A percentile compares a stretch with the other conserved stretches of the same genome.
Evolutionary conservation across 2,797 vertebrate genomes (phyloP).

Genomic region (Lagorchestes hirsutus): DNA sequence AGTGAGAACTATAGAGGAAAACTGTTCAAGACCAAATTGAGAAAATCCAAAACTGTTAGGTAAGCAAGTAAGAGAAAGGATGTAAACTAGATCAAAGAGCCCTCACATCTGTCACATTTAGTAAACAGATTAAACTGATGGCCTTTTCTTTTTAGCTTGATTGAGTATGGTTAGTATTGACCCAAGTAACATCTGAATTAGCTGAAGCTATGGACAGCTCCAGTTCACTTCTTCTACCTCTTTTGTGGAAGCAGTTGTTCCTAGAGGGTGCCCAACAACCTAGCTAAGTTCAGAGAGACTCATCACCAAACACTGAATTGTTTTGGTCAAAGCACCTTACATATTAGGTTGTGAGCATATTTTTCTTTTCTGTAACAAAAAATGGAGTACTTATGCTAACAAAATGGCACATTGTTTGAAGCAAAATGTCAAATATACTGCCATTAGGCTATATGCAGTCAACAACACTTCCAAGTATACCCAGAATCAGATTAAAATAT

Average conservation of each 20-base stretch:
- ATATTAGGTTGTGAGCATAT: neutral
- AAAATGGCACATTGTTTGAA: neutral
- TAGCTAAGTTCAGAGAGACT: neutral
- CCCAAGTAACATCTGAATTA: neutral
- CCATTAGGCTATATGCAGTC: too few relatives aligned
- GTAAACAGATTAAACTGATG: neutral
- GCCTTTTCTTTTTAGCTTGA: neutral
- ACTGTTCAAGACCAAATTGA: neutral
- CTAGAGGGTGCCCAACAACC: neutral
- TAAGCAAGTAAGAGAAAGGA: neutral
- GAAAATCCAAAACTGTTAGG: neutral
- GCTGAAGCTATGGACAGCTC: neutral
- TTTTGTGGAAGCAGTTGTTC: neutral
- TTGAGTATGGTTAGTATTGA: neutral
- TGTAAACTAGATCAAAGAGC: neutral
- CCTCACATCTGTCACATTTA: neutral
- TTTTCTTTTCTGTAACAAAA: neutral
- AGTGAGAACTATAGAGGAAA: neutral
- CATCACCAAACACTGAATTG: neutral
- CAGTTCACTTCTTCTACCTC: neutral
- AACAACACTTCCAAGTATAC: too few relatives aligned
- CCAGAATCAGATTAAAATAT: too few relatives aligned
- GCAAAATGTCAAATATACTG: neutral
- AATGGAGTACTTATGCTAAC: neutral
- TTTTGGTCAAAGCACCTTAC: neutral